These are phyloP conservation scores for Drosophila dunni DNA, from an alignment of 1,140 invertebrate species.

Conservation along the genomic window DNA sequence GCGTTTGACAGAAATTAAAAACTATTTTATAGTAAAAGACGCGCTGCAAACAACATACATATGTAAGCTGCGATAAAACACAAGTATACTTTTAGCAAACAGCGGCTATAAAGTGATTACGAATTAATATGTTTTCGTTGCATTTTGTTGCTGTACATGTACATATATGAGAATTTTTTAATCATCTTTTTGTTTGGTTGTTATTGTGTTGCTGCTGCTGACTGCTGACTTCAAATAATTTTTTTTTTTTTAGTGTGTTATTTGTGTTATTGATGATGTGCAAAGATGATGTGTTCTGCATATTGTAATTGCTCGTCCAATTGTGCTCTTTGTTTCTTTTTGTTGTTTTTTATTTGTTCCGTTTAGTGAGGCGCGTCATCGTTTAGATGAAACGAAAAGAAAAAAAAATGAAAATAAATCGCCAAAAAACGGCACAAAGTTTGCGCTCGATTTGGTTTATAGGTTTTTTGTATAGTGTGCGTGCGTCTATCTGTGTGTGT, in stretches of 20 bases:
- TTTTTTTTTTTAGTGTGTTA: conserved; percentile 21
- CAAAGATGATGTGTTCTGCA: conserved; percentile 17
- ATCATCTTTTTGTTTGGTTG: conserved; percentile 21
- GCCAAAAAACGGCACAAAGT: conserved; percentile 36
- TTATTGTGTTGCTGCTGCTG: conserved; percentile 23
- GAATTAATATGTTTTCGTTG: conserved; percentile 55
- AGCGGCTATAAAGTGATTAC: conserved; percentile 64
- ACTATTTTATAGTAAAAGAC: conserved; percentile 38
- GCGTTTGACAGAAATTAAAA: conserved; percentile 40
- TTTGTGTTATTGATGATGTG: conserved; percentile 10
- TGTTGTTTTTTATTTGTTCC: conserved; percentile 22
- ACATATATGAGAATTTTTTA: conserved; percentile 27
- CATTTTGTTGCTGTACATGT: conserved; percentile 11
- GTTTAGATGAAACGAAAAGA: neutral
- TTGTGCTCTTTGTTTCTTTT: conserved; percentile 17
- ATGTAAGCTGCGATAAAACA: conserved; percentile 29
- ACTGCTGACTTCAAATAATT: neutral
- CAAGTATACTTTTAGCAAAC: conserved; percentile 10
- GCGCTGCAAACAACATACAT: conserved; percentile 32
- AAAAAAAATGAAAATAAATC: conserved; percentile 12
- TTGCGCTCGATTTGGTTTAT: conserved; percentile 38
- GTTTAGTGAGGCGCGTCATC: conserved; percentile 34
- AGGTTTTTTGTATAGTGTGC: neutral
- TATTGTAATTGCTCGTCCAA: conserved; percentile 21
- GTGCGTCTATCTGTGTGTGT: conserved; percentile 19